Conservation (phyloP, 2,888 invertebrate species). For the Drosophila lutescens region DNA sequence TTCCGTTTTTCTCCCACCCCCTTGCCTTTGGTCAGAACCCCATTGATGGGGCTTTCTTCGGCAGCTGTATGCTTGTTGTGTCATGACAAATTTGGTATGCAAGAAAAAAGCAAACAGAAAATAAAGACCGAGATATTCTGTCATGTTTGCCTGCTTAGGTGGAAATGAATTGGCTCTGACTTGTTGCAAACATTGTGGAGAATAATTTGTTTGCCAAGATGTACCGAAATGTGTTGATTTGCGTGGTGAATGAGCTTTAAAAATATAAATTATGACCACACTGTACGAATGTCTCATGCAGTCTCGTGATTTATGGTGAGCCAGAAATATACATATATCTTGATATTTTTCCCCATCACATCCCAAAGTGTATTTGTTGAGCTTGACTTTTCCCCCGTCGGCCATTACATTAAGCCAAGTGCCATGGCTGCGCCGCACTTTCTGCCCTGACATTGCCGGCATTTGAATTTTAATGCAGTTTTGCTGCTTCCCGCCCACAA, state of each 20-base stretch:
- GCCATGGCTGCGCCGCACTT: conserved; percentile 10
- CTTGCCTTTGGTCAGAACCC: conserved; percentile 20
- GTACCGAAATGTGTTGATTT: conserved; percentile 23
- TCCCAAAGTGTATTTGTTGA: not conserved
- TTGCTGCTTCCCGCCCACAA: conserved; percentile 61
- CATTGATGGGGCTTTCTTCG: conserved; percentile 12
- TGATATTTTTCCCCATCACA: not conserved
- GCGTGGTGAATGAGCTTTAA: conserved; percentile 23
- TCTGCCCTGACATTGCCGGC: conserved; percentile 73
- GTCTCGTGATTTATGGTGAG: conserved; percentile 22
- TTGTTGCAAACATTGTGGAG: conserved; percentile 36
- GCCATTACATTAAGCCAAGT: conserved; percentile 14
- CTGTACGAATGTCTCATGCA: not conserved
- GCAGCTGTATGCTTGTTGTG: conserved; percentile 19
- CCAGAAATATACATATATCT: not conserved
- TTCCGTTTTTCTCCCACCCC: conserved; percentile 17
- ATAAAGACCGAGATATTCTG: conserved; percentile 28
- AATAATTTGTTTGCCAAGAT: conserved; percentile 32
- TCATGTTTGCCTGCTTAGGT: conserved; percentile 62
- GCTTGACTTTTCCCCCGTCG: conserved; percentile 22
- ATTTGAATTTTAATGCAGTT: conserved; percentile 66
- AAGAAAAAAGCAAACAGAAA: conserved; percentile 29
- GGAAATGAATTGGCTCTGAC: conserved; percentile 59
- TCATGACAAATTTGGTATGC: conserved; percentile 36
- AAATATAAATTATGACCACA: conserved; percentile 38